These are phyloP conservation scores for Anthrax anthrax DNA, from an alignment of 2,888 invertebrate genomes.

Conservation along the genomic window DNA sequence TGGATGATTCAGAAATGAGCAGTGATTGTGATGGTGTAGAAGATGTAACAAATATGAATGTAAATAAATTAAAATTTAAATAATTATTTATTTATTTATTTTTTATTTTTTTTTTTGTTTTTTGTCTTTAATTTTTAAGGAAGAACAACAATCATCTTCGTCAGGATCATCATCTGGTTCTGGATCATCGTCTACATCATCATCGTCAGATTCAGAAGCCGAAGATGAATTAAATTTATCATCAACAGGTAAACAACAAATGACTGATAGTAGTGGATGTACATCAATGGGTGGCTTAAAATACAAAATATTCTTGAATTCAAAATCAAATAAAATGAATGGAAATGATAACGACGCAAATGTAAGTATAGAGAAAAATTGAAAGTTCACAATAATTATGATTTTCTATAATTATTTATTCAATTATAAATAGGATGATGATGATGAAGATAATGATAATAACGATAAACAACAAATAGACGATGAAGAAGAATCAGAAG, in stretches of 20 bases:
- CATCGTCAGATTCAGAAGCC: background rate
- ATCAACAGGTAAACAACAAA: background rate
- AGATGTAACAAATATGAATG: background rate
- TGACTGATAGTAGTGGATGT: background rate
- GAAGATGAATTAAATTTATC: background rate
- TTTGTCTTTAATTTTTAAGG: background rate
- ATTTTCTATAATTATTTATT: too few species aligned
- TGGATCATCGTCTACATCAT: background rate
- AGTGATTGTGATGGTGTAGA: background rate
- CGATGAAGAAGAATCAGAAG: constrained; percentile 30
- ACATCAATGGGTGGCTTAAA: background rate
- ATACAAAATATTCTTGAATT: background rate
- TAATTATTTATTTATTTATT: background rate
- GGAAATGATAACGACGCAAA: background rate
- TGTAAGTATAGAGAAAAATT: too few species aligned
- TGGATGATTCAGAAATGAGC: background rate
- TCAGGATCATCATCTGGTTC: background rate
- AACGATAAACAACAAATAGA: background rate
- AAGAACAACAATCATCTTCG: background rate
- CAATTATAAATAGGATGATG: background rate
- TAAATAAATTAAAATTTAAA: too few species aligned
- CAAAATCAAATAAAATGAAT: background rate
- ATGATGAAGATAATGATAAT: constrained; percentile 4
- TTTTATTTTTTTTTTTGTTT: background rate
- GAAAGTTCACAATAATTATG: too few species aligned